Conservation (phyloP, 2,797 vertebrate species). For the Lagodon rhomboides region DNA sequence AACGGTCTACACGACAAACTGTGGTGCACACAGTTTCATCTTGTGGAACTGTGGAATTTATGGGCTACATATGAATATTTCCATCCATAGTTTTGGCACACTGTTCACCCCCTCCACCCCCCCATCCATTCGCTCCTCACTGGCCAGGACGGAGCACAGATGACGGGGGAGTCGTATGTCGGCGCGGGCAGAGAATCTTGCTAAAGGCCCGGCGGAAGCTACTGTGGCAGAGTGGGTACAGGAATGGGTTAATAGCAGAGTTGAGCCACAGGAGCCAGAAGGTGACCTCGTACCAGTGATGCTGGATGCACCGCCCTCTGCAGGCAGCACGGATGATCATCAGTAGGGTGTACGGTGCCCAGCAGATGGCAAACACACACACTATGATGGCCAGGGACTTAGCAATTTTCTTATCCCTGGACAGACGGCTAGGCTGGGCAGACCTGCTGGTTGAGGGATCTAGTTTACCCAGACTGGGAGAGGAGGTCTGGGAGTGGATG, state of each 20-base stretch:
- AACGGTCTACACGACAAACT: slow-evolving; percentile 19
- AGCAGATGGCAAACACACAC: slow-evolving; percentile 90
- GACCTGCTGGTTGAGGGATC: slow-evolving; percentile 80
- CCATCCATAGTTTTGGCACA: slow-evolving; percentile 38
- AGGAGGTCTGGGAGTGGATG: slow-evolving; percentile 73
- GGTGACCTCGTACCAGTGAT: slow-evolving; percentile 86
- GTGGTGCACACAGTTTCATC: slow-evolving; percentile 6
- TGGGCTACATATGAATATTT: slow-evolving; percentile 8
- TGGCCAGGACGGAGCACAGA: slow-evolving; percentile 67
- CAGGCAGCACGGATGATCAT: slow-evolving; percentile 89
- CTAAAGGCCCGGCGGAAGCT: slow-evolving; percentile 90
- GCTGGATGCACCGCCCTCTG: slow-evolving; percentile 83
- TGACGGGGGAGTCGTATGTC: slow-evolving; percentile 65
- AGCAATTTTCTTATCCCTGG: slow-evolving; percentile 90
- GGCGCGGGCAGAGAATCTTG: slow-evolving; percentile 86
- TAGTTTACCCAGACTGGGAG: slow-evolving; percentile 77
- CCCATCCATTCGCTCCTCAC: slow-evolving; percentile 48
- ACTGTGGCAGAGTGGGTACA: slow-evolving; percentile 92
- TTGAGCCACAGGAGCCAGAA: slow-evolving; percentile 96
- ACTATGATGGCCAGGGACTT: slow-evolving; percentile 91
- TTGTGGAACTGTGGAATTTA: slow-evolving; percentile 13
- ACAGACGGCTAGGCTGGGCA: slow-evolving; percentile 84
- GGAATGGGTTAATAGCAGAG: slow-evolving; percentile 91
- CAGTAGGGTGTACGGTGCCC: slow-evolving; percentile 91
- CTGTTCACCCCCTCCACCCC: slow-evolving; percentile 21